phyloP scores from a whole-genome alignment of 37 sponge, comb jelly and placozoan genomes.

The Bolinopsis microptera region DNA sequence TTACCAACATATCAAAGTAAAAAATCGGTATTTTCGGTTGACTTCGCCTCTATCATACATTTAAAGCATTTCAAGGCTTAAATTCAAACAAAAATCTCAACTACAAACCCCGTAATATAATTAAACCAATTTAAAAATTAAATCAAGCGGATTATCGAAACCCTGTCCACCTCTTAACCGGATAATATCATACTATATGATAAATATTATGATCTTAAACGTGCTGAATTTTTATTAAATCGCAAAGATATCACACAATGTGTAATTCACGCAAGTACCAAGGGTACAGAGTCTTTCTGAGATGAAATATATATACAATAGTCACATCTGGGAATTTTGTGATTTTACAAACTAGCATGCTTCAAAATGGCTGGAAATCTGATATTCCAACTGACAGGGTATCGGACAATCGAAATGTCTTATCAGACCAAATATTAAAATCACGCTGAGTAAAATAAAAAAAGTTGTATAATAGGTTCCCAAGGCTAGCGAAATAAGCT shows the following conservation, averaged over 20 bases:
- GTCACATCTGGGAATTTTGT: too few species aligned
- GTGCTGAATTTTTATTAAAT: too few species aligned
- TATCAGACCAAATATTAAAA: not conserved
- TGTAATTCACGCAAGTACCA: too few species aligned
- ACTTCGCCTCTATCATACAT: not conserved
- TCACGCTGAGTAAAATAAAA: not conserved
- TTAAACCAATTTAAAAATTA: not conserved
- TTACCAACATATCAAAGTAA: not conserved
- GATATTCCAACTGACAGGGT: not conserved
- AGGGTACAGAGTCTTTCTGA: too few species aligned
- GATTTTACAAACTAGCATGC: too few species aligned
- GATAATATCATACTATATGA: too few species aligned
- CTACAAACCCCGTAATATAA: not conserved
- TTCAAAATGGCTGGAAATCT: too few species aligned
- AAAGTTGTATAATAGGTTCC: not conserved
- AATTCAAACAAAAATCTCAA: not conserved
- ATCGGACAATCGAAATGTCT: not conserved
- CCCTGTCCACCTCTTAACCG: not conserved
- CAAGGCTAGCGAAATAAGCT: too few species aligned
- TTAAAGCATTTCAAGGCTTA: too few species aligned
- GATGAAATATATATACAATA: too few species aligned
- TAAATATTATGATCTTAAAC: too few species aligned
- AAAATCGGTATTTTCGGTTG: not conserved
- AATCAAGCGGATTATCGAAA: not conserved
- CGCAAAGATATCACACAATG: too few species aligned